phyloP scores from a whole-genome alignment of 2,113 vertebrate genomes.

The Pterophyllum scalare region DNA sequence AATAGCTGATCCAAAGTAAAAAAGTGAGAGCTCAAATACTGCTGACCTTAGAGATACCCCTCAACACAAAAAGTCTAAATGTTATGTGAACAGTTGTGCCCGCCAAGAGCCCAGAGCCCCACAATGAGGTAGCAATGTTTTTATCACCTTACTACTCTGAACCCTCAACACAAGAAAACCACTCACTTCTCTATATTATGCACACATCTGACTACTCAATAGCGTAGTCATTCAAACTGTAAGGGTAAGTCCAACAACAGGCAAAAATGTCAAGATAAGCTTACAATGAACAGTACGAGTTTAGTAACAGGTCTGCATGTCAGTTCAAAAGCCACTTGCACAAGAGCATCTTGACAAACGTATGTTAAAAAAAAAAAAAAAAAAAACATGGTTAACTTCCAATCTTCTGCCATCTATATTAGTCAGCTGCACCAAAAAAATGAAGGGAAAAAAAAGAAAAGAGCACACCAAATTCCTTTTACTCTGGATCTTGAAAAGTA shows the following conservation, averaged over 20 bases:
- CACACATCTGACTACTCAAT: slow-evolving; percentile 6
- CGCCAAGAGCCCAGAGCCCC: not conserved
- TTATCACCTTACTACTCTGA: not conserved
- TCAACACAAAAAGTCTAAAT: not conserved
- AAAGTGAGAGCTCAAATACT: not conserved
- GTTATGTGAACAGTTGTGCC: not conserved
- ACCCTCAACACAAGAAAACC: not conserved
- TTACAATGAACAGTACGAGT: not conserved
- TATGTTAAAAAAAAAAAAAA: not conserved
- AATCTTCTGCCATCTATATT: not conserved
- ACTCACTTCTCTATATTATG: not conserved
- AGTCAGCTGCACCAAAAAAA: not conserved
- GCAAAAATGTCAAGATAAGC: not conserved
- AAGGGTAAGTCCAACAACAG: not conserved
- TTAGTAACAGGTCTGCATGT: not conserved
- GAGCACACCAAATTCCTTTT: not conserved
- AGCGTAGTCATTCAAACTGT: not conserved
- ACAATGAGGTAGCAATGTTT: not conserved
- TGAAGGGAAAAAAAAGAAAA: not conserved
- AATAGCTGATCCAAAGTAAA: not conserved
- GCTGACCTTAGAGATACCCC: not conserved
- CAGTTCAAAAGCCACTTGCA: not conserved
- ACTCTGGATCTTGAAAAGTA: not conserved
- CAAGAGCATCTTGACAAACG: not conserved
- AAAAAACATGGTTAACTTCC: not conserved